Conservation (phyloP, 2,113 vertebrate species). For the Lampris megalopsis region DNA sequence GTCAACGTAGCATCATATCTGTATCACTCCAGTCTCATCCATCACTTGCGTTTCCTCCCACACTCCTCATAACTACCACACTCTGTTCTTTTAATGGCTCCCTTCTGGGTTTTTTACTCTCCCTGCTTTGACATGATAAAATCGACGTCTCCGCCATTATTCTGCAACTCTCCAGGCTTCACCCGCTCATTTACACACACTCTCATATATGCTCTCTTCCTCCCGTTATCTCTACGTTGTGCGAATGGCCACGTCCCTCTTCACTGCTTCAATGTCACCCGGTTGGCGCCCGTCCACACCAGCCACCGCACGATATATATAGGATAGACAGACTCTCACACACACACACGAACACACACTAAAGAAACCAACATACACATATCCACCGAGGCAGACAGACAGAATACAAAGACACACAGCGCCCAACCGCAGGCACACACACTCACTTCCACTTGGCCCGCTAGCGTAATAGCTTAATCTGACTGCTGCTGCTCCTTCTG, state of each 20-base stretch:
- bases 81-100: slow-evolving; percentile 27
- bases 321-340: slow-evolving; percentile 1
- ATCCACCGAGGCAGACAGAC: too few species aligned
- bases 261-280: slow-evolving; percentile 65
- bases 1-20: slow-evolving; percentile 71
- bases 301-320: slow-evolving; percentile 12
- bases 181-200: slow-evolving; percentile 15
- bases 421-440: background rate
- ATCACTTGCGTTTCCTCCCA: slow-evolving; percentile 70
- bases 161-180: slow-evolving; percentile 41
- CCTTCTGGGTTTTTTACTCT: slow-evolving; percentile 33
- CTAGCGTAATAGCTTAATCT: slow-evolving; percentile 26
- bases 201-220: slow-evolving; percentile 50
- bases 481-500: slow-evolving; percentile 12
- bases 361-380: too few species aligned
- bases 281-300: slow-evolving; percentile 53
- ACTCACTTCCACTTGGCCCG: background rate
- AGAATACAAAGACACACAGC: too few species aligned
- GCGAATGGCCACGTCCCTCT: slow-evolving; percentile 23
- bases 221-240: slow-evolving; percentile 42
- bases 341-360: slow-evolving; percentile 15
- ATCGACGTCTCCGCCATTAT: slow-evolving; percentile 46
- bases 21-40: slow-evolving; percentile 65
- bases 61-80: slow-evolving; percentile 9
- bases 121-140: slow-evolving; percentile 33